A percentile compares a stretch with the other conserved stretches of the same genome.
Conservation (phyloP, 2,113 vertebrate genomes). For the Mus pahari region DNA sequence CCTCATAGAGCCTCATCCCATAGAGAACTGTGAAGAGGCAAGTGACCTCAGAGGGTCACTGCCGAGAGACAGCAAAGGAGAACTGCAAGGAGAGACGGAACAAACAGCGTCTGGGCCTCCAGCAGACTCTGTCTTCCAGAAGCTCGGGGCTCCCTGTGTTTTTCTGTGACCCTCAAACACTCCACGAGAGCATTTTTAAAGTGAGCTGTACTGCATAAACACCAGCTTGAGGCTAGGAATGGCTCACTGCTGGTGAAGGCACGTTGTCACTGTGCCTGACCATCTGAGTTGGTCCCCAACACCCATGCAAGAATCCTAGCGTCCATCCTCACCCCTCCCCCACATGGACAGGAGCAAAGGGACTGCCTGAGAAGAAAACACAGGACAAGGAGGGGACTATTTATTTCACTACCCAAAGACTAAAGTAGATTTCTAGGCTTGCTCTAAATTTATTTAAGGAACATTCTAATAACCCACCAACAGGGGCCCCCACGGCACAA, state of each 20-base stretch:
- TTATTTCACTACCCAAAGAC: background rate
- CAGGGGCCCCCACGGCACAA: rapidly evolving
- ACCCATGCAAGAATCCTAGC: background rate
- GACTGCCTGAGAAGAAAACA: background rate
- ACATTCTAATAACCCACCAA: background rate
- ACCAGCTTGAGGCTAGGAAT: background rate
- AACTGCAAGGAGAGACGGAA: background rate
- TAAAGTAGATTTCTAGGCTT: background rate
- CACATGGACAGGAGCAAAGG: background rate
- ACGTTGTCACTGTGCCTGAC: background rate
- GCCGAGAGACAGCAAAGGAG: rapidly evolving
- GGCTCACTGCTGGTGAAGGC: background rate
- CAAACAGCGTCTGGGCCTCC: background rate
- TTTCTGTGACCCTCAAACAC: background rate
- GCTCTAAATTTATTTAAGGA: background rate
- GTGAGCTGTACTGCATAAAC: background rate
- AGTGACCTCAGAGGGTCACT: background rate
- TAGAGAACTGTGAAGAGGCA: background rate
- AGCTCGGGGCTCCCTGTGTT: rapidly evolving
- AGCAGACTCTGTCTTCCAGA: background rate
- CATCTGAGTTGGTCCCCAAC: background rate
- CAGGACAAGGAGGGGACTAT: background rate
- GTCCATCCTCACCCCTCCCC: background rate
- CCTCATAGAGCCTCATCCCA: background rate
- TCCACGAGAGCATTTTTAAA: background rate